Base-by-base conservation (phyloP, 1,140 invertebrate species). In the Araneus ventricosus region DNA sequence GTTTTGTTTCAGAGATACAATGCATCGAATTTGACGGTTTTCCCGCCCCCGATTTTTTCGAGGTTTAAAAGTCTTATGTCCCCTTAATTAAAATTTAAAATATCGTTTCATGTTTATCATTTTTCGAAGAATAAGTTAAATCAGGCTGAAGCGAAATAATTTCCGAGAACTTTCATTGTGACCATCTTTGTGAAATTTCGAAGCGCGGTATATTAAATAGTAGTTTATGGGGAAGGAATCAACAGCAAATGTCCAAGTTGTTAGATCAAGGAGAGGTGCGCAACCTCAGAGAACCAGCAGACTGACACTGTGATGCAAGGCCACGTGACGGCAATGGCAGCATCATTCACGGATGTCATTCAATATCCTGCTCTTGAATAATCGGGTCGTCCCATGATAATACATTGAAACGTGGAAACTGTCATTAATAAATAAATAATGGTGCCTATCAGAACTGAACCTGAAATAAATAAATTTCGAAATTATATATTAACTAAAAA, bases 361-460 rank as follows among this genome's bases (percentile, higher is more conserved):
- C n/a, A n/a, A n/a, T n/a, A n/a, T n/a, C n/a, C n/a, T n/a, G n/a
- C n/a, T n/a, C n/a, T n/a, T n/a, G n/a, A n/a, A n/a, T n/a, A n/a
- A n/a, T n/a, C n/a, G n/a, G n/a, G n/a, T n/a, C n/a, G n/a, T n/a
- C n/a, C n/a, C n/a, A n/a, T n/a, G n/a, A n/a, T n/a, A n/a, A n/a
- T n/a, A n/a, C n/a, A n/a, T n/a, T n/a, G n/a, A n/a, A n/a, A n/a
- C n/a, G n/a, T n/a, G n/a, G n/a, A n/a, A n/a, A n/a, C n/a, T n/a
- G n/a, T n/a, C n/a, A n/a, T n/a, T n/a, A n/a, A 99, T 0, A 98
- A 98, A 96, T 98, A 99, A 4, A 99, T 96, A 22, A 99, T 96
- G 1, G 97, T 97, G 82, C 97, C 98, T 94, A 99, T 96, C 22
- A 99, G 96, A 95, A 97, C 97, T n/a, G 98, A 98, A 90, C 98